Evolutionary conservation across 2,888 invertebrate genomes (phyloP).

Genomic region (Agriopis marginaria): DNA sequence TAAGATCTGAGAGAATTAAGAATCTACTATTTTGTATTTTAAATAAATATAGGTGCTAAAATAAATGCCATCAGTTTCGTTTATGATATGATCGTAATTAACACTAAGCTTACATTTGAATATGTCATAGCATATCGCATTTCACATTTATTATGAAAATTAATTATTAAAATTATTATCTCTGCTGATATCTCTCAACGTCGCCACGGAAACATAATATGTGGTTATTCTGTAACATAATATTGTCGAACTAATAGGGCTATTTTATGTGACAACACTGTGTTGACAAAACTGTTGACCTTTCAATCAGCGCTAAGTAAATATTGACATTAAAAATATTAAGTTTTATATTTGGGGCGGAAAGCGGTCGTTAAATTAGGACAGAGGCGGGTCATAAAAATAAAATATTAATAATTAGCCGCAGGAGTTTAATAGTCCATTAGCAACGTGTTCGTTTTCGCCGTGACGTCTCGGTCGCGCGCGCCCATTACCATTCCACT

Average conservation of each 20-base stretch:
- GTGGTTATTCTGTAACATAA: slow-evolving; percentile 62
- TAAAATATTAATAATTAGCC: slow-evolving; percentile 82
- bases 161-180: slow-evolving; percentile 54
- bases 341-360: slow-evolving; percentile 70
- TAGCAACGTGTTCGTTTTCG: slow-evolving; percentile 68
- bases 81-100: slow-evolving; percentile 53
- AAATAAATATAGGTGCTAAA: neutral
- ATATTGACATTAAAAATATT: slow-evolving; percentile 74
- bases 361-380: slow-evolving; percentile 76
- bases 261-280: slow-evolving; percentile 53
- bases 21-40: neutral
- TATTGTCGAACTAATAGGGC: slow-evolving; percentile 60
- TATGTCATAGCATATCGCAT: slow-evolving; percentile 58
- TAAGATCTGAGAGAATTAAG: neutral
- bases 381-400: slow-evolving; percentile 73
- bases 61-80: slow-evolving; percentile 5
- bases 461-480: slow-evolving; percentile 53
- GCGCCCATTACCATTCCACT: slow-evolving; percentile 55
- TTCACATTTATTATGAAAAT: slow-evolving; percentile 53
- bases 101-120: slow-evolving; percentile 50
- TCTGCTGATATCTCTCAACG: slow-evolving; percentile 47
- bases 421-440: slow-evolving; percentile 76
- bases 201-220: slow-evolving; percentile 60
- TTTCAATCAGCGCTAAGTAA: slow-evolving; percentile 74
- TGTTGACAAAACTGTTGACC: slow-evolving; percentile 68